Conservation (phyloP, 2,797 vertebrate species). For the Schizopygopsis malacanthus region DNA sequence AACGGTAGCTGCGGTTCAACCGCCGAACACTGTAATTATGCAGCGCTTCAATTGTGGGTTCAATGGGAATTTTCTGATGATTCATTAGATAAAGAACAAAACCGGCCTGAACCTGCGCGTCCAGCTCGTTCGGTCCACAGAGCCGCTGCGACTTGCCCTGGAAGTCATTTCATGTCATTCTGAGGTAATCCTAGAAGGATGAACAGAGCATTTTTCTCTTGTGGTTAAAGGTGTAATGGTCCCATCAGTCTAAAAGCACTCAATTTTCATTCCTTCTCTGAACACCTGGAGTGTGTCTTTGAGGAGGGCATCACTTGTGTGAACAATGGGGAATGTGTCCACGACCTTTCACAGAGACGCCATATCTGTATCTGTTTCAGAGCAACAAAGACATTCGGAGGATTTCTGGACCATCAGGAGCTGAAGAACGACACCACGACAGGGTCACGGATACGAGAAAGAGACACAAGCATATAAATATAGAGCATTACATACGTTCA, state of each 20-base stretch:
- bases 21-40: conserved; percentile 51
- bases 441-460: neutral
- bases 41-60: conserved; percentile 42
- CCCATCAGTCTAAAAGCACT: conserved; percentile 59
- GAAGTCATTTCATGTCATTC: conserved; percentile 54
- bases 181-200: conserved; percentile 61
- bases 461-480: neutral
- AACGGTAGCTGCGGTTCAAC: conserved; percentile 52
- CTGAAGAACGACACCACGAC: neutral
- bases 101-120: conserved; percentile 59
- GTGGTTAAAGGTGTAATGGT: conserved; percentile 60
- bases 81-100: conserved; percentile 49
- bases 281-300: conserved; percentile 60
- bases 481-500: neutral
- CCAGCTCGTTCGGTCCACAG: conserved; percentile 34
- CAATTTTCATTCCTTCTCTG: conserved; percentile 61
- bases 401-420: neutral
- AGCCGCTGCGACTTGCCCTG: conserved; percentile 43
- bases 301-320: conserved; percentile 48
- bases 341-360: neutral
- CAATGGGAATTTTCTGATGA: conserved; percentile 44
- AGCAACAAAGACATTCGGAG: neutral
- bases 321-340: conserved; percentile 48
- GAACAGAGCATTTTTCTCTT: conserved; percentile 55
- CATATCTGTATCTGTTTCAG: neutral